Evolutionary conservation across 2,888 invertebrate genomes (phyloP).

Genomic region (Thymelicus acteon): DNA sequence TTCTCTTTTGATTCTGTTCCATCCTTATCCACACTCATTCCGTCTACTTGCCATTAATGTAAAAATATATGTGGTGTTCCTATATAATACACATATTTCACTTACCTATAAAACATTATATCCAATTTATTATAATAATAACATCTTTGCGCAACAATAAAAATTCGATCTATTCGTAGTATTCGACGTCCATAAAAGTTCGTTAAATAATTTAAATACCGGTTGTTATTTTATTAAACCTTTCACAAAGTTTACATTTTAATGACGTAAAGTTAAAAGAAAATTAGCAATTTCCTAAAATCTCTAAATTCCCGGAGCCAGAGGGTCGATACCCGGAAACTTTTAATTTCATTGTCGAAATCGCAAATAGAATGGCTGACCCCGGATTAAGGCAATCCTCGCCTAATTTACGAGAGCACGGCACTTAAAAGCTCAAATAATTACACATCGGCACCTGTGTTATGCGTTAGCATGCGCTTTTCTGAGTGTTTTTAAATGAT

Average conservation of each 20-base stretch:
- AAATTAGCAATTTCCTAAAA: conserved; percentile 1
- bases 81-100: too few relatives aligned
- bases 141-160: too few relatives aligned
- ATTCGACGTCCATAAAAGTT: too few relatives aligned
- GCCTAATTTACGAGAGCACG: background rate
- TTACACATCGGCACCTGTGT: background rate
- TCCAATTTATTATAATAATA: too few relatives aligned
- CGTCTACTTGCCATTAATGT: too few relatives aligned
- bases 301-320: background rate
- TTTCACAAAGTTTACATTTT: background rate
- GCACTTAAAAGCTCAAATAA: background rate
- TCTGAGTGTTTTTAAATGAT: background rate
- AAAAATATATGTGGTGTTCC: too few relatives aligned
- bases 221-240: background rate
- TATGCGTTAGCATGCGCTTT: background rate
- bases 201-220: background rate
- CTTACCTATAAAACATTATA: too few relatives aligned
- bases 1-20: too few relatives aligned
- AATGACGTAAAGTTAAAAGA: background rate
- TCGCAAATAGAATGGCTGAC: conserved; percentile 44
- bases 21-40: too few relatives aligned
- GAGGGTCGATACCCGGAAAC: conserved; percentile 44
- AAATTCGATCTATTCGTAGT: too few relatives aligned
- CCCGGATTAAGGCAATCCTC: background rate
- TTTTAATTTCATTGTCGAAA: conserved; percentile 61